These are phyloP conservation scores for Trinectes maculatus DNA, from an alignment of 2,113 vertebrate genomes.

Conservation along the genomic window DNA sequence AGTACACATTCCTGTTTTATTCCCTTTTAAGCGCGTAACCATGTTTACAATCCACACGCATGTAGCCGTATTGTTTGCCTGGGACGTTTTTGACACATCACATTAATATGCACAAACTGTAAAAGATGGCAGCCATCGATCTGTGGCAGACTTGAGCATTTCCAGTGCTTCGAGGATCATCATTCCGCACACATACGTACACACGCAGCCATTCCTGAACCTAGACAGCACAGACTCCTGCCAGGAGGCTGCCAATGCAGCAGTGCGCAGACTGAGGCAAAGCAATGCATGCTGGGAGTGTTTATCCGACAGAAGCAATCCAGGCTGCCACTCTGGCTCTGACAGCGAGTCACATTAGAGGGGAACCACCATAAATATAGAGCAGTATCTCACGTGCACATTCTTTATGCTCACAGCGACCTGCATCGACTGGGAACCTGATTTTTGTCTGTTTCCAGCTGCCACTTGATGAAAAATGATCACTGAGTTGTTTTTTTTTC, in stretches of 20 bases:
- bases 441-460: constrained; percentile 32
- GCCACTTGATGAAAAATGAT: constrained; percentile 54
- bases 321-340: constrained; percentile 71
- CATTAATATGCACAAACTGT: constrained; percentile 13
- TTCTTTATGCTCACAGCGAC: constrained; percentile 26
- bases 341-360: constrained; percentile 70
- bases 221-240: constrained; percentile 68
- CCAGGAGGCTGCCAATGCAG: constrained; percentile 74
- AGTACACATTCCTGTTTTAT: constrained; percentile 42
- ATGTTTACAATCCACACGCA: constrained; percentile 19
- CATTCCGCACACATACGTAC: constrained; percentile 51
- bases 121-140: constrained; percentile 31
- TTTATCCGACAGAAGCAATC: constrained; percentile 75
- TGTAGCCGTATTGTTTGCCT: too few species aligned
- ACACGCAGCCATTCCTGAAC: constrained; percentile 55
- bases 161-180: constrained; percentile 50
- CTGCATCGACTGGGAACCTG: constrained; percentile 9
- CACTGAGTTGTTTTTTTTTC: neutral
- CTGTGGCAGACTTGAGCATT: constrained; percentile 53
- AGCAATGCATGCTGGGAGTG: constrained; percentile 79
- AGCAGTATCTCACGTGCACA: constrained; percentile 43
- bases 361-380: constrained; percentile 68
- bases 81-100: neutral
- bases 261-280: constrained; percentile 70
- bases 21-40: constrained; percentile 13